These are phyloP conservation scores for Aphodius granarius DNA, from an alignment of 2,888 invertebrate species.

Conservation along the genomic window DNA sequence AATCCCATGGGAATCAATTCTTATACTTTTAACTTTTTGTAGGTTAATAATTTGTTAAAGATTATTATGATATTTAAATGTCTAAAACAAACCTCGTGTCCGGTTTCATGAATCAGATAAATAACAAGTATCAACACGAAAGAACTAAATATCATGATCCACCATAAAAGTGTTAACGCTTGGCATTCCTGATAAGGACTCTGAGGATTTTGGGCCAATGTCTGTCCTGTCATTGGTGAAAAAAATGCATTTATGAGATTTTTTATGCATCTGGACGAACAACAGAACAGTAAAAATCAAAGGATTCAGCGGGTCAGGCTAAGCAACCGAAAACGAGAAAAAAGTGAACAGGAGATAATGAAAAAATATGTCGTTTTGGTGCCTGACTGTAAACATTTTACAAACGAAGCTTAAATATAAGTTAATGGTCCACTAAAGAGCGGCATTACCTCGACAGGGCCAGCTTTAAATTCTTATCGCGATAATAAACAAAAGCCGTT, in stretches of 20 bases:
- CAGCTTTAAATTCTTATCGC: conserved; percentile 41
- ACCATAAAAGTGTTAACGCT: neutral
- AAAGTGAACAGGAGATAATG: neutral
- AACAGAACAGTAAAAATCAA: conserved; percentile 10
- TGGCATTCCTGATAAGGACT: neutral
- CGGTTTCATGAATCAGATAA: neutral
- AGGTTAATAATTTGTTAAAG: no score
- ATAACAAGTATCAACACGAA: neutral
- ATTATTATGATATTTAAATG: no score
- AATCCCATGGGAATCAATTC: no score
- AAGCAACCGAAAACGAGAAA: conserved; percentile 1
- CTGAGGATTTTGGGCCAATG: neutral
- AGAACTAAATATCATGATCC: neutral
- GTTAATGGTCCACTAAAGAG: conserved; percentile 40
- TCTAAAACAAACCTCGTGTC: neutral
- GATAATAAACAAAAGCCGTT: conserved; percentile 45
- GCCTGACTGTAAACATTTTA: conserved; percentile 26
- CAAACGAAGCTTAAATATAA: conserved; percentile 41
- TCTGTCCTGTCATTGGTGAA: neutral
- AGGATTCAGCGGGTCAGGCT: conserved; percentile 2
- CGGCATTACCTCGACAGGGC: conserved; percentile 37
- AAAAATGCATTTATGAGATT: conserved; percentile 9
- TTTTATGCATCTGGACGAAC: neutral
- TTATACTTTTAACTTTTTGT: no score
- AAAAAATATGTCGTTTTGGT: conserved; percentile 9